phyloP scores from a whole-genome alignment of 2,797 vertebrate genomes.

The Neosalanx taihuensis region DNA sequence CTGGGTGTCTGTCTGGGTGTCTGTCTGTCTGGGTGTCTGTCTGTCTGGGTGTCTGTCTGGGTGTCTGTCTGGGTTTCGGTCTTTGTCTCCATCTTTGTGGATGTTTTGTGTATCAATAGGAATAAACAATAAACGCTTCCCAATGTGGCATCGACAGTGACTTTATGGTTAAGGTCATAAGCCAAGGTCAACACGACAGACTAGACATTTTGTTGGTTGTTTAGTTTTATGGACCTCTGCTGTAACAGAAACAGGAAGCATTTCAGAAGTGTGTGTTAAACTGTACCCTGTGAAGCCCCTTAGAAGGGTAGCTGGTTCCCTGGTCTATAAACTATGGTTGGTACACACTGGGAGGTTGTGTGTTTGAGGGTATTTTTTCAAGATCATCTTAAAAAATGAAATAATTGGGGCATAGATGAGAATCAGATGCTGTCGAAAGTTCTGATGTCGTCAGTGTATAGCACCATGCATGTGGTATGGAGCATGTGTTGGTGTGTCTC shows the following conservation, averaged over 20 bases:
- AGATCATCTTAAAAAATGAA: background rate
- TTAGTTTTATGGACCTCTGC: too few relatives aligned
- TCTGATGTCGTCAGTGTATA: background rate
- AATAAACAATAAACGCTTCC: background rate
- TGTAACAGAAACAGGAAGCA: background rate
- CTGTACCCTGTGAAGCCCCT: slow-evolving; percentile 5
- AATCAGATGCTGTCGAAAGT: background rate
- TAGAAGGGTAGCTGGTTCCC: slow-evolving; percentile 9
- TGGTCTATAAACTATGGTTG: background rate
- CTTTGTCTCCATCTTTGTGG: background rate
- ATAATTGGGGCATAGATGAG: background rate
- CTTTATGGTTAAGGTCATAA: too few relatives aligned
- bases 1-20: too few relatives aligned
- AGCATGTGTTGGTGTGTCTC: slow-evolving; percentile 23
- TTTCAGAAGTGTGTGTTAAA: background rate
- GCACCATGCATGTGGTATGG: slow-evolving; percentile 10
- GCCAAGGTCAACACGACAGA: background rate
- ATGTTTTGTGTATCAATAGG: background rate
- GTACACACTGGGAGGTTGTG: background rate
- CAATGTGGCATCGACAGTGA: background rate
- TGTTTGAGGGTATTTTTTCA: background rate
- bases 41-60: background rate
- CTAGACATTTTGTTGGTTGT: background rate
- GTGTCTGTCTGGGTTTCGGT: too few relatives aligned
- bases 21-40: background rate